A percentile compares a stretch with the other conserved stretches of the same genome.
phyloP scores from a whole-genome alignment of 2,888 invertebrate genomes.

The Flexamia atlantica region DNA sequence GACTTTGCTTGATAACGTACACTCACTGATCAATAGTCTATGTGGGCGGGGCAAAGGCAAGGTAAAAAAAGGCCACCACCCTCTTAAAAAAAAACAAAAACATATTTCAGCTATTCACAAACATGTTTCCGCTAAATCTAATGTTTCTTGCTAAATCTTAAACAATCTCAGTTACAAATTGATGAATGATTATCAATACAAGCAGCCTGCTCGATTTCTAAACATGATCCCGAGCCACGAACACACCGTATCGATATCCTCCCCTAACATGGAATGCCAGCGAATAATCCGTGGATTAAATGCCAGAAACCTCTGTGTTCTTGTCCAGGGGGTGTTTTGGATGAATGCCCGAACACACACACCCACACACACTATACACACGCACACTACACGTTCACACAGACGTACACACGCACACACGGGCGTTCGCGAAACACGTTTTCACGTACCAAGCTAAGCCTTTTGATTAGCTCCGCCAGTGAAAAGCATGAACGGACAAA shows the following conservation, averaged over 20 bases:
- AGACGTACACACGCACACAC: neutral
- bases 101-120: too few relatives aligned
- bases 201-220: neutral
- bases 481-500: constrained; percentile 35
- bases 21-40: too few relatives aligned
- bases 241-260: neutral
- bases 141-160: too few relatives aligned
- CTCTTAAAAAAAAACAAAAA: too few relatives aligned
- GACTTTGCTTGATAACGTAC: too few relatives aligned
- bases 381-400: neutral
- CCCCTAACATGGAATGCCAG: constrained; percentile 3
- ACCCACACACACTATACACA: neutral
- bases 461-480: constrained; percentile 23
- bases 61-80: too few relatives aligned
- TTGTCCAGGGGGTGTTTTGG: constrained; percentile 21
- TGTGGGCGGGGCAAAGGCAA: too few relatives aligned
- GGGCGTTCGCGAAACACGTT: too few relatives aligned
- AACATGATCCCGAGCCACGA: neutral
- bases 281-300: neutral
- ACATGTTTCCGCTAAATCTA: too few relatives aligned
- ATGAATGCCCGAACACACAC: neutral
- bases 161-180: too few relatives aligned
- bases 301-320: constrained; percentile 6
- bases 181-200: too few relatives aligned
- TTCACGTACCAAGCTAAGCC: constrained; percentile 5